Evolutionary conservation across 2,797 vertebrate genomes (phyloP).

Genomic region (Syndactyla subalaris): DNA sequence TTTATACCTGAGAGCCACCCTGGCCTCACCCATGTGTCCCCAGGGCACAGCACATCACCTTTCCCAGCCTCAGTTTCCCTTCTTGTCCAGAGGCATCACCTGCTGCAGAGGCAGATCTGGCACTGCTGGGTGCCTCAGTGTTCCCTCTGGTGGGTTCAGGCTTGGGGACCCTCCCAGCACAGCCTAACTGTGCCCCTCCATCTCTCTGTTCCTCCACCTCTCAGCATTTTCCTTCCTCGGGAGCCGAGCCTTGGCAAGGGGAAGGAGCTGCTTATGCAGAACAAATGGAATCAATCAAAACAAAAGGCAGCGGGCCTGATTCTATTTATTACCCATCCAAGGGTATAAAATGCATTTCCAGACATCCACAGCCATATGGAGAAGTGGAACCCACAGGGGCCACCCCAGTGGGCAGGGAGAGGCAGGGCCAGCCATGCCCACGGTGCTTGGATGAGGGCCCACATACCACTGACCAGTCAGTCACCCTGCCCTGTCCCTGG

Average conservation of each 20-base stretch:
- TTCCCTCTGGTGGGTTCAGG: neutral
- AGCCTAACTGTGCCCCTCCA: neutral
- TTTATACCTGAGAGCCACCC: fast-evolving
- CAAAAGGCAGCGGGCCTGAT: slow-evolving; percentile 52
- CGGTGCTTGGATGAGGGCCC: fast-evolving
- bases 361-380: neutral
- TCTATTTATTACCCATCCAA: slow-evolving; percentile 55
- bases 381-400: neutral
- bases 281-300: slow-evolving; percentile 69
- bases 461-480: fast-evolving
- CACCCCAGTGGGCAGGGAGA: neutral
- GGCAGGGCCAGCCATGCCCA: neutral
- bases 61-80: neutral
- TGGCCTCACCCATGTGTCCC: fast-evolving
- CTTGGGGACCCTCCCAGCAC: neutral
- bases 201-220: neutral
- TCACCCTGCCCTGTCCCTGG: neutral
- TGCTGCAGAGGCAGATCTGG: neutral
- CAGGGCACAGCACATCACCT: neutral
- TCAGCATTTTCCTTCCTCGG: neutral
- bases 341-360: neutral
- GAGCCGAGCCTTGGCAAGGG: slow-evolving; percentile 45
- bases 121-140: neutral
- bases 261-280: slow-evolving; percentile 51
- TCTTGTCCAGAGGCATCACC: neutral